phyloP scores from a whole-genome alignment of 1,140 invertebrate species.

The Venturia canescens region DNA sequence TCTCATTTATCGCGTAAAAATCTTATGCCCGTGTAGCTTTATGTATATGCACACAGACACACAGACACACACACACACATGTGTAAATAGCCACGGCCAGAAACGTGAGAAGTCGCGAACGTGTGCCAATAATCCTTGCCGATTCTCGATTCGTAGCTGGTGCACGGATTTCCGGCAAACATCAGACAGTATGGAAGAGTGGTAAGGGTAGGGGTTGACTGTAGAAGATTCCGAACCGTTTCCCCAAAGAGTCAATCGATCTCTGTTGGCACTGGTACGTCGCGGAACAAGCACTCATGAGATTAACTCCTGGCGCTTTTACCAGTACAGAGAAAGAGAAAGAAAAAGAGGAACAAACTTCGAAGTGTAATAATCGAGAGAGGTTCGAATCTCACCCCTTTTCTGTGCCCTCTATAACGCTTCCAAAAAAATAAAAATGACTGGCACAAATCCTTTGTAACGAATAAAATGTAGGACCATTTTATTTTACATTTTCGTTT shows the following conservation, averaged over 20 bases:
- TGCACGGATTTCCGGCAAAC: conserved; percentile 17
- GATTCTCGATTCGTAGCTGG: conserved; percentile 30
- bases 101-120: conserved; percentile 22
- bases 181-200: conserved; percentile 10
- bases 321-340: neutral
- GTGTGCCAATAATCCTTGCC: conserved; percentile 25
- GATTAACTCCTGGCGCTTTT: conserved; percentile 28
- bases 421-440: neutral
- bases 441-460: neutral
- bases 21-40: neutral
- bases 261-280: conserved; percentile 40
- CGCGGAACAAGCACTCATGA: conserved; percentile 41
- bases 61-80: neutral
- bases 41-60: neutral
- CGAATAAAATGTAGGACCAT: neutral
- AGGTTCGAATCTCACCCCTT: conserved; percentile 28
- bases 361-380: conserved; percentile 41
- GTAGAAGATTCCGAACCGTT: conserved; percentile 27
- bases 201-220: neutral
- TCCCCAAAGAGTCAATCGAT: conserved; percentile 42
- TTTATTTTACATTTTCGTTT: too few species aligned
- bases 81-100: neutral
- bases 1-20: conserved; percentile 17
- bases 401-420: neutral
- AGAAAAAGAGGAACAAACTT: conserved; percentile 7